phyloP scores from a whole-genome alignment of 2,113 vertebrate species.

The Terrapene triunguis region DNA sequence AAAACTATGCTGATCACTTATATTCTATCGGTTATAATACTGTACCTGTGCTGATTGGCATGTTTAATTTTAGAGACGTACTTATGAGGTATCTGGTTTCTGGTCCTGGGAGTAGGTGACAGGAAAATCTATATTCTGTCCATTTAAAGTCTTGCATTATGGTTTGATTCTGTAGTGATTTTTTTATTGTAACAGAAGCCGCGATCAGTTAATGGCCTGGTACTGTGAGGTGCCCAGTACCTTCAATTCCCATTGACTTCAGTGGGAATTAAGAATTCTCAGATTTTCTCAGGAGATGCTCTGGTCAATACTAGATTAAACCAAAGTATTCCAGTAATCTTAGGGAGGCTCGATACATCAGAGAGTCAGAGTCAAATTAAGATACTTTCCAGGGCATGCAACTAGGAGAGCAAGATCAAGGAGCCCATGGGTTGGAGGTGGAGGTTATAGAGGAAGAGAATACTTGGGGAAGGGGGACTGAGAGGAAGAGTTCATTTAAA shows the following conservation, averaged over 20 bases:
- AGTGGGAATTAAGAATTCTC: not conserved
- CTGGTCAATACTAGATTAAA: not conserved
- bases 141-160: not conserved
- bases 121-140: not conserved
- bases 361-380: not conserved
- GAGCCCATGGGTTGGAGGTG: not conserved
- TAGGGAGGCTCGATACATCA: not conserved
- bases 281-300: not conserved
- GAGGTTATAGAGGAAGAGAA: not conserved
- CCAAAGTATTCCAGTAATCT: not conserved
- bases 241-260: not conserved
- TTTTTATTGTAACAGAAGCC: not conserved
- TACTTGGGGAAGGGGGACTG: not conserved
- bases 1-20: not conserved
- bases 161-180: not conserved
- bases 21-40: not conserved
- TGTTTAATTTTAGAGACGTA: not conserved
- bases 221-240: not conserved
- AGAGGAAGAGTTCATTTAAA: not conserved
- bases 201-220: not conserved
- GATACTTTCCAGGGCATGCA: not conserved
- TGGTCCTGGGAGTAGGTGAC: not conserved
- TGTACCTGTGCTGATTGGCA: not conserved
- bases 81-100: not conserved
- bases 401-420: not conserved